Evolutionary conservation across 2,797 vertebrate species (phyloP), one percentile per base, ranked within the genome.

Genomic region (Arnoldichthys spilopterus): DNA sequence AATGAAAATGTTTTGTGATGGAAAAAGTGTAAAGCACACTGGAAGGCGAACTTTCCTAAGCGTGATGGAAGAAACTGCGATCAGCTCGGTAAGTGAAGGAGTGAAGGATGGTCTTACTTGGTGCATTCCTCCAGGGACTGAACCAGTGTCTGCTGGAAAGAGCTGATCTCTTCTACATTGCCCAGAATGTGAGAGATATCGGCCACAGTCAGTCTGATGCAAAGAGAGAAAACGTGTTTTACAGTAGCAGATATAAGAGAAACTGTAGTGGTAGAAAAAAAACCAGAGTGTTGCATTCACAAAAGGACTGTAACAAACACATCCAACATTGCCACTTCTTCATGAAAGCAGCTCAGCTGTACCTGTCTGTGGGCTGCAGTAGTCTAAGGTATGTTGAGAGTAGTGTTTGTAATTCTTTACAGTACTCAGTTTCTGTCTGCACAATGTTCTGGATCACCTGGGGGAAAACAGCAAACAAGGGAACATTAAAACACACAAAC

Each of bases 381-480:
- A 95, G 95, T 79, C 97, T 93, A 76, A 99, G 90, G 85, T 98
- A 99, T 86, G 93, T 95, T 8, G 96, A 95, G 82, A 99, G 95
- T 84, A 99, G 93, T 79, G 92, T 96, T 92, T 98, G 97, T 62
- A 99, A 95, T 80, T 99, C 98, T 90, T 97, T 98, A 84, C 95
- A 95, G 85, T 99, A 99, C 83, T 98, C 97, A 0, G 95, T 97
- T 91, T 99, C 98, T 16, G 96, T 98, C 93, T 99, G 98, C 89
- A 99, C 90, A 92, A 99, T 99, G 90, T 99, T 99, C 93, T 99
- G 97, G 87, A 99, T 93, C 89, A 99, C 98, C 98, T 99, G 81
- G 3, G n/a, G 20, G 22, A n/a, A 68, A 43, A 30, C 24, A 43
- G 28, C 1, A 22, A 66, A 26, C 1, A 51, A 26, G 47, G 5